Evolutionary conservation across 1,140 invertebrate species (phyloP), one percentile per base, ranked within the genome.

Genomic region (Tetragnatha versicolor): DNA sequence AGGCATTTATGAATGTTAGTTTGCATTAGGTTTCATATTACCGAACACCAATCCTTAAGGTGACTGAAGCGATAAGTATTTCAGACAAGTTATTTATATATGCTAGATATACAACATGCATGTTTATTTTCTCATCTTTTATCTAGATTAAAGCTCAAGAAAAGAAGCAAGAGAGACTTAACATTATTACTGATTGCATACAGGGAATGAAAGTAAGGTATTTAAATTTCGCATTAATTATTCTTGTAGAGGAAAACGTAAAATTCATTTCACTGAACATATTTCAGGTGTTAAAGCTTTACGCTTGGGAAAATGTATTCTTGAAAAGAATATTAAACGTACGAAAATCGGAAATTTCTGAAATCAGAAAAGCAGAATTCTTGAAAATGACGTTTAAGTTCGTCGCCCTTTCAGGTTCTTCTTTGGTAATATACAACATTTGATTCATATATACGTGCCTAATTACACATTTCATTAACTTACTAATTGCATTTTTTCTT

Each of bases 221-320:
- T 4, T 37, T 27, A 45, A 17, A 33, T 10, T n/a, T 7, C 42
- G 22, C n/a, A n/a, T n/a, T 37, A 6, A 63, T 53, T 53, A 7
- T 25, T 20, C 10, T 20, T n/a, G 1, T 0, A 53, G 3, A 53
- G 25, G n/a, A 53, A 42, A 20, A 51, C n/a, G 5, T 27, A 29
- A 4, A 66, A 14, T 76, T 63, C 1, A 4, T 49, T n/a, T 72
- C 5, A 1, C 12, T 25, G 7, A n/a, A 37, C 27, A 22, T 4
- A 4, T 29, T 68, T 63, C 33, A 81, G 66, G 58, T 81, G 14
- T n/a, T 83, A 20, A 83, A 83, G 87, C 86, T 95, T 75, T 96
- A 95, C 83, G 84, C 82, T 0, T 84, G 84, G 84, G 84, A 84
- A 76, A 37, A 72, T 17, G 79, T 82, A 0, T 84, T 84, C 53